phyloP scores from a whole-genome alignment of 2,888 invertebrate genomes.

The Linnaemya vulpina region DNA sequence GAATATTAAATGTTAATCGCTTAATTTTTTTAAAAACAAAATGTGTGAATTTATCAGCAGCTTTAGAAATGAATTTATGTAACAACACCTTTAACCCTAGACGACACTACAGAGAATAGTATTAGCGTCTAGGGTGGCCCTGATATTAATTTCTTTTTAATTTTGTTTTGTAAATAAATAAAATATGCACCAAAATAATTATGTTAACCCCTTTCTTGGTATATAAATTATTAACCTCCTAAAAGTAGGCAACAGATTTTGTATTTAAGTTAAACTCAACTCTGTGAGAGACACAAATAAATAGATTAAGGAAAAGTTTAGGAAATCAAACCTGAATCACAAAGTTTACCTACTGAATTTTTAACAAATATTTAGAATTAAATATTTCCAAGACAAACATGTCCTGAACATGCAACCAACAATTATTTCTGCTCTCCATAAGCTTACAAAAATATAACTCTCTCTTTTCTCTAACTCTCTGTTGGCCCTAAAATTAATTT shows the following conservation, averaged over 20 bases:
- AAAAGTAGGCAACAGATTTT: constrained; percentile 3
- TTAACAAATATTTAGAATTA: constrained; percentile 16
- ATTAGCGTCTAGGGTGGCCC: too few relatives aligned
- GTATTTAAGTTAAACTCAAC: background rate
- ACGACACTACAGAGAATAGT: too few relatives aligned
- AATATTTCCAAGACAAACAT: background rate
- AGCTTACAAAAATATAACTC: background rate
- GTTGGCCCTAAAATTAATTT: too few relatives aligned
- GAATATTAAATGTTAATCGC: too few relatives aligned
- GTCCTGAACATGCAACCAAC: background rate
- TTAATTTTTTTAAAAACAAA: too few relatives aligned
- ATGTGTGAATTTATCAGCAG: too few relatives aligned
- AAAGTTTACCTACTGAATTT: constrained; percentile 32
- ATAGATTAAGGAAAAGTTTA: background rate
- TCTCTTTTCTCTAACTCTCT: too few relatives aligned
- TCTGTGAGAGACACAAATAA: background rate
- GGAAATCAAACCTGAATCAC: background rate
- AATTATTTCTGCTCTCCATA: background rate
- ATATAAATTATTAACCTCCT: background rate
- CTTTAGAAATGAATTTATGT: too few relatives aligned
- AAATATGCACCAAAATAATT: background rate
- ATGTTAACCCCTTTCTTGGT: background rate
- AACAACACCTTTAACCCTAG: too few relatives aligned
- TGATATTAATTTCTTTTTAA: too few relatives aligned
- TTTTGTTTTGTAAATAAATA: background rate